Evolutionary conservation across 1,140 invertebrate genomes (phyloP).

Genomic region (Antheraea mylitta): DNA sequence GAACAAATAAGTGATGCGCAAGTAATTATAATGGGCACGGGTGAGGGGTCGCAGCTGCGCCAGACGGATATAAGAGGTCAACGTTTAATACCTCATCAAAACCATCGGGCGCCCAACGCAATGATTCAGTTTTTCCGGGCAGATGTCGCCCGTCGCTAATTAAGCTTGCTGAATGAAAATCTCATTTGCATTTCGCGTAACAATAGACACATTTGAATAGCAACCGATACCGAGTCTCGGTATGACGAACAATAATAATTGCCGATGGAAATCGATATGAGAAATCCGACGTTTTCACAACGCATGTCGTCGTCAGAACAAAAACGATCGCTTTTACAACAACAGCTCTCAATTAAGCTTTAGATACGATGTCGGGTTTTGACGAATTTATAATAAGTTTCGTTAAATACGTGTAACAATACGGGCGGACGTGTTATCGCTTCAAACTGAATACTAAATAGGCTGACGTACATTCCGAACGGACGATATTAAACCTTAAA

Average conservation of each 20-base stretch:
- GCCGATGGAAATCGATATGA: slow-evolving; percentile 67
- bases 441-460: slow-evolving; percentile 57
- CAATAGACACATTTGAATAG: slow-evolving; percentile 46
- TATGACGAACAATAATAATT: slow-evolving; percentile 43
- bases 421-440: slow-evolving; percentile 61
- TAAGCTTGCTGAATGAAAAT: slow-evolving; percentile 46
- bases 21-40: slow-evolving; percentile 41
- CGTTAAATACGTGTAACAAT: slow-evolving; percentile 49
- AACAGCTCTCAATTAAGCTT: slow-evolving; percentile 45
- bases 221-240: slow-evolving; percentile 27
- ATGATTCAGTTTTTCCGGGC: slow-evolving; percentile 54
- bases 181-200: slow-evolving; percentile 40
- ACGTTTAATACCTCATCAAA: slow-evolving; percentile 36
- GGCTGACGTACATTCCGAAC: slow-evolving; percentile 23
- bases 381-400: slow-evolving; percentile 68
- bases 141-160: slow-evolving; percentile 45
- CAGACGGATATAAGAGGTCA: slow-evolving; percentile 47
- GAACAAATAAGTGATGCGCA: slow-evolving; percentile 18
- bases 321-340: slow-evolving; percentile 25
- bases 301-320: slow-evolving; percentile 24
- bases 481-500: slow-evolving; percentile 42
- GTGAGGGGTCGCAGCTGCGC: slow-evolving; percentile 33
- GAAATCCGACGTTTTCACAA: slow-evolving; percentile 68
- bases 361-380: slow-evolving; percentile 50
- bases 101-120: slow-evolving; percentile 26